phyloP scores from a whole-genome alignment of 1,140 invertebrate species.

The Lutraria rhynchaena region DNA sequence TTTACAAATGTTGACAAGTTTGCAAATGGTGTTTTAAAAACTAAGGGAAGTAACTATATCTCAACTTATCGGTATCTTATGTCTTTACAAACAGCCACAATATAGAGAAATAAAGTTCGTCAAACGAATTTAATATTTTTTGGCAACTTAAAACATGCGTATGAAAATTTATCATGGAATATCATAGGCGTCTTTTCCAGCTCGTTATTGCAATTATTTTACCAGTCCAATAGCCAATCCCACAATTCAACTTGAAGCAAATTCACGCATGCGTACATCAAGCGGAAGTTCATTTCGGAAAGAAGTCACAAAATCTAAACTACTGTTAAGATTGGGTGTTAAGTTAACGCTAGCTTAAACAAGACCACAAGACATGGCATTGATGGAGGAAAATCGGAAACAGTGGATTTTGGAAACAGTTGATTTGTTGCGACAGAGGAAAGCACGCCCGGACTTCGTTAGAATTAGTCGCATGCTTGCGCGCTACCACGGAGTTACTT shows the following conservation, averaged over 20 bases:
- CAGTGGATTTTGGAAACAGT: slow-evolving; percentile 91
- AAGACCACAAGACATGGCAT: background rate
- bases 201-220: no score
- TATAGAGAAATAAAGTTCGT: no score
- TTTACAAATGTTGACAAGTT: no score
- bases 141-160: no score
- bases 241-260: background rate
- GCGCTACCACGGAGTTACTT: slow-evolving; percentile 88
- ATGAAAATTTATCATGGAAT: no score
- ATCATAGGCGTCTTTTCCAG: no score
- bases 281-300: slow-evolving; percentile 60
- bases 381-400: slow-evolving; percentile 85
- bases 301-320: slow-evolving; percentile 16
- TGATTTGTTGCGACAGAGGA: slow-evolving; percentile 90
- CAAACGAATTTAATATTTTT: no score
- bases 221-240: background rate
- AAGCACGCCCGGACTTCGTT: slow-evolving; percentile 90
- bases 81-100: no score
- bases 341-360: background rate
- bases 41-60: slow-evolving; percentile 9
- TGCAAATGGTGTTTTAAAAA: slow-evolving; percentile 14
- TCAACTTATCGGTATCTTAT: no score
- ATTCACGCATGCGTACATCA: slow-evolving; percentile 43
- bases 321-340: background rate
- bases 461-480: slow-evolving; percentile 90